Evolutionary conservation across 2,797 vertebrate genomes (phyloP), one percentile per base, ranked within the genome.

Genomic region (Dicrostonyx torquatus): DNA sequence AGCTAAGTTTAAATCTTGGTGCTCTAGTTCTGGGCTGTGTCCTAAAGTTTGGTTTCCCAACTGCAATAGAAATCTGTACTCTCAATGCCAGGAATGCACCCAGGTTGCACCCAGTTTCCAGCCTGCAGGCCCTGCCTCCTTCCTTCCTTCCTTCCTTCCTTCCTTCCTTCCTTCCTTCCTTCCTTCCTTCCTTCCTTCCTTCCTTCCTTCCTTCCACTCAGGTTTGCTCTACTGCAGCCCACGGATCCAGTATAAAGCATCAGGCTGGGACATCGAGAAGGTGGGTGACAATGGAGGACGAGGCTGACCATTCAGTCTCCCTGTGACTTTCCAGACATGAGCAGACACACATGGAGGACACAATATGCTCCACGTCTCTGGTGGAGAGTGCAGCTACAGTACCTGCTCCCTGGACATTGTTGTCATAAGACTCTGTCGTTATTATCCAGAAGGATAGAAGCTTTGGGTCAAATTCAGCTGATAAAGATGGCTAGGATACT

Each of bases 361-460:
- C 9, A 34, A 26, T 34, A 9, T 29, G 29, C 34, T 37, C 45
- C 10, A 18, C 0, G 9, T 40, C 75, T 50, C 37, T 3, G 24
- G 14, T n/a, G 45, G 0, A 31, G 17, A 66, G n/a, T 29, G 17
- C 0, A 2, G 31, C 20, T 37, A 24, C 15, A 18, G 68, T 2
- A 43, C 37, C 22, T 45, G 22, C 26, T 72, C 76, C 90, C 68
- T 29, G 45, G 91, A 70, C 48, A 53, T 20, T 22, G 34, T 2
- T 14, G 24, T 13, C 7, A 22, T 1, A 26, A 62, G 55, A 48
- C 18, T 75, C 34, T 9, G 70, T 15, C 10, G 26, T 53, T 83
- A n/a, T 50, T 58, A 60, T 50, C 89, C 73, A 77, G 43, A 89
- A 85, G 64, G 92, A 37, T 17, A 17, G 45, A 68, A 90, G 84